Evolutionary conservation across 2,113 vertebrate species (phyloP).

Genomic region (Jacana jacana): DNA sequence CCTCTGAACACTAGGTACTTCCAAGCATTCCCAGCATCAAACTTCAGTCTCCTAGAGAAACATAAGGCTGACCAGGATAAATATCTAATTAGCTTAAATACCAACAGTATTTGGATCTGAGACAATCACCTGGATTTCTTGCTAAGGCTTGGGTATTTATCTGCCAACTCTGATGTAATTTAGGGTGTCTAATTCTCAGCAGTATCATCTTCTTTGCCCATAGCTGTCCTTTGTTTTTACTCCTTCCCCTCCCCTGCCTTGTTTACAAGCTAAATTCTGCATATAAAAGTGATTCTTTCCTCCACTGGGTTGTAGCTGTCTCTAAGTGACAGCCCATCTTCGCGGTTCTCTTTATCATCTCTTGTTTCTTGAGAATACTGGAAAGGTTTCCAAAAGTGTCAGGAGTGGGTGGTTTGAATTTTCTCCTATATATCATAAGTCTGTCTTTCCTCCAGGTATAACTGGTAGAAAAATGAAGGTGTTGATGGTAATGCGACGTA

Average conservation of each 20-base stretch:
- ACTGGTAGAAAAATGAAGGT: neutral
- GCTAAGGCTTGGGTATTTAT: neutral
- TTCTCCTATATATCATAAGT: neutral
- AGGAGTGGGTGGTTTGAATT: neutral
- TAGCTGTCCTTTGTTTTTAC: neutral
- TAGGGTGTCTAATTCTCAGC: neutral
- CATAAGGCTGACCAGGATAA: neutral
- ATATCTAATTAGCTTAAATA: neutral
- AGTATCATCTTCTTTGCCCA: neutral
- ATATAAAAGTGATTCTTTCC: neutral
- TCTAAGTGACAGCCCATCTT: slow-evolving; percentile 10
- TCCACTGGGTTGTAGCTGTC: neutral
- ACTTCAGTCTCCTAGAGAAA: neutral
- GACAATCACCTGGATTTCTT: neutral
- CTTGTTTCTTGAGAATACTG: neutral
- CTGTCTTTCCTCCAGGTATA: neutral
- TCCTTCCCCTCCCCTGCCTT: neutral
- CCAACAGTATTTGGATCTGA: neutral
- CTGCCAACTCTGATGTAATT: neutral
- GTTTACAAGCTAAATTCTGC: slow-evolving; percentile 11
- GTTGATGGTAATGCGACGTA: neutral
- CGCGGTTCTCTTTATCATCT: neutral
- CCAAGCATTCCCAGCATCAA: neutral
- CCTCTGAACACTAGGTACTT: neutral
- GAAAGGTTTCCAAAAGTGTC: neutral